phyloP scores from a whole-genome alignment of 2,113 vertebrate genomes.

The Zapus hudsonius region DNA sequence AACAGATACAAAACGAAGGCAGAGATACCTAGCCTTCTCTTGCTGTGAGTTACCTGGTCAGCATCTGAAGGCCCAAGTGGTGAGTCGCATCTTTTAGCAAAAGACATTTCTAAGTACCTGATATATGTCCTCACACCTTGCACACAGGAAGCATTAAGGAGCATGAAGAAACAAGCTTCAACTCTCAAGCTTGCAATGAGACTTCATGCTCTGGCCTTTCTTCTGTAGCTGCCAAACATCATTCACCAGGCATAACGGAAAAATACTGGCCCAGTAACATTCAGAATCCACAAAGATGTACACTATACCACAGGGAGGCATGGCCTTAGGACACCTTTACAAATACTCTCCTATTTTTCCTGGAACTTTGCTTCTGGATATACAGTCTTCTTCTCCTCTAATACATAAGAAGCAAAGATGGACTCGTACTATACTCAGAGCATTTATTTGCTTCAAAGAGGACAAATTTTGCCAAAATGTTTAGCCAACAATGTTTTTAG shows the following conservation, averaged over 20 bases:
- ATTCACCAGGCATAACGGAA: neutral
- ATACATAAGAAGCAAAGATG: neutral
- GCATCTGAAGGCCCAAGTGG: no score
- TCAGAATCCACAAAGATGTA: neutral
- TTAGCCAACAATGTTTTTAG: neutral
- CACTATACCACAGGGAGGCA: neutral
- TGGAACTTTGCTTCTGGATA: neutral
- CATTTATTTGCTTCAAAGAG: neutral
- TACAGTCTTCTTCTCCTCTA: neutral
- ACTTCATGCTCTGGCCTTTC: neutral
- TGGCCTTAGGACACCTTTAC: neutral
- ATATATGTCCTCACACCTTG: neutral
- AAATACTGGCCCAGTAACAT: neutral
- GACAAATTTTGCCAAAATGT: conserved; percentile 28
- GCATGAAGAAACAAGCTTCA: neutral
- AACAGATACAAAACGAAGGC: neutral
- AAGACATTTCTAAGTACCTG: neutral
- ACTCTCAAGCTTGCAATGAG: neutral
- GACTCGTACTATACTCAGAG: neutral
- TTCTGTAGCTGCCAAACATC: neutral
- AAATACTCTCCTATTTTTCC: neutral
- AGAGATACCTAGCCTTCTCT: neutral
- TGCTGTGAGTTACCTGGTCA: neutral
- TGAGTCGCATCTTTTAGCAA: neutral
- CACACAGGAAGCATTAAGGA: neutral